Conservation (phyloP, 1,140 invertebrate species). For the Phymorhynchus buccinoides region DNA sequence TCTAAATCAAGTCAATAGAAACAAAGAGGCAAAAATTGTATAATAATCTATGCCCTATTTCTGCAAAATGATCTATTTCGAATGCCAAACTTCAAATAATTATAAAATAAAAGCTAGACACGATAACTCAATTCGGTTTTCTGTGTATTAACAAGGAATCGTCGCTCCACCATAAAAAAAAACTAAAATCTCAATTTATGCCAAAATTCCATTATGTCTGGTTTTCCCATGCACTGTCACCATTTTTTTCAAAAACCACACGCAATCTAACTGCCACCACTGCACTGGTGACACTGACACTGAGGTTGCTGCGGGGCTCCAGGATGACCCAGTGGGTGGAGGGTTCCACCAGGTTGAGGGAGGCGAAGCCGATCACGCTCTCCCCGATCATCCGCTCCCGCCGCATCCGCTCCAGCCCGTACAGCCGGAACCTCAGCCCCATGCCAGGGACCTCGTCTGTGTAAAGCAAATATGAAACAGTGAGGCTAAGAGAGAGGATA, state of each 20-base stretch:
- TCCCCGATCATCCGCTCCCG: conserved; percentile 93
- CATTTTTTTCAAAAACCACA: conserved; percentile 14
- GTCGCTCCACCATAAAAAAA: background rate
- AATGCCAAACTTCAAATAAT: too few species aligned
- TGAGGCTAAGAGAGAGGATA: too few species aligned
- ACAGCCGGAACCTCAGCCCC: conserved; percentile 90
- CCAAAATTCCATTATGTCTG: too few species aligned
- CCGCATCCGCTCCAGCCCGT: conserved; percentile 91
- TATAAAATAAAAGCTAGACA: too few species aligned
- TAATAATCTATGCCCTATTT: too few species aligned
- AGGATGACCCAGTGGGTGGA: conserved; percentile 91
- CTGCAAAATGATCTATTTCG: too few species aligned
- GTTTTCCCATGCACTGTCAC: too few species aligned
- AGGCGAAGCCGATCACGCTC: conserved; percentile 88
- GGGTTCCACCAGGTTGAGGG: conserved; percentile 89
- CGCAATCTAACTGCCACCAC: background rate
- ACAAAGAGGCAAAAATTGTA: too few species aligned
- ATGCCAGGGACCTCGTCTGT: conserved; percentile 91
- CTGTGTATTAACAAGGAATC: too few species aligned
- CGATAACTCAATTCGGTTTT: too few species aligned
- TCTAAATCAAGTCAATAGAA: too few species aligned
- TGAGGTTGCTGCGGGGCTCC: conserved; percentile 85
- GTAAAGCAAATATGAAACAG: too few species aligned
- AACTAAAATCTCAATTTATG: background rate
- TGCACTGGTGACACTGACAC: conserved; percentile 78